Evolutionary conservation across 2,888 invertebrate genomes (phyloP).

Genomic region (Podabrus alpinus): DNA sequence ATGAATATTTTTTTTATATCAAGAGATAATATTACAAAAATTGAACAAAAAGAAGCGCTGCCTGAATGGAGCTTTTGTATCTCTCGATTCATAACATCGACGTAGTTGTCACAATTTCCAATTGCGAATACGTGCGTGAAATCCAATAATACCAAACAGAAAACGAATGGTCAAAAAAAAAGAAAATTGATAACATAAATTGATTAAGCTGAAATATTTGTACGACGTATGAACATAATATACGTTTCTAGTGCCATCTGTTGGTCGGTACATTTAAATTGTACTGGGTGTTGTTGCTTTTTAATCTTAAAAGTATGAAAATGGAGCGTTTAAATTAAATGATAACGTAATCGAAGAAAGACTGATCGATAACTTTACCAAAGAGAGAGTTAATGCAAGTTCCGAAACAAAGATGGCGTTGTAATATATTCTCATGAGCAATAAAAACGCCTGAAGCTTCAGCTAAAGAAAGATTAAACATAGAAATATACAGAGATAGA

Average conservation of each 20-base stretch:
- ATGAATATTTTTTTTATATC: not conserved
- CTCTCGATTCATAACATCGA: not conserved
- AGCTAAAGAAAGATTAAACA: too few species aligned
- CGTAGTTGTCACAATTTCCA: constrained; percentile 9
- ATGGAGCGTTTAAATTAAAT: too few species aligned
- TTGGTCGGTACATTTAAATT: not conserved
- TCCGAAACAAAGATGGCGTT: too few species aligned
- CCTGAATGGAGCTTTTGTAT: not conserved
- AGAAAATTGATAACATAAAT: not conserved
- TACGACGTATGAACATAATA: not conserved
- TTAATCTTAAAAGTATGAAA: too few species aligned
- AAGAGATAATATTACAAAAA: not conserved
- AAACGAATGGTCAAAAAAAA: not conserved
- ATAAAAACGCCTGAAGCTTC: too few species aligned
- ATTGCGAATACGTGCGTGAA: constrained; percentile 9
- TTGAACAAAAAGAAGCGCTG: not conserved
- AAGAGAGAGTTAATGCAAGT: too few species aligned
- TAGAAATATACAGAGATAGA: too few species aligned
- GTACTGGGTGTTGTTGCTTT: not conserved
- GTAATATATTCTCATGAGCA: too few species aligned
- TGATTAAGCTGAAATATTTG: not conserved
- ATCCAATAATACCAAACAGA: constrained; percentile 10
- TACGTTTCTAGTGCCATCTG: not conserved
- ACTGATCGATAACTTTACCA: too few species aligned
- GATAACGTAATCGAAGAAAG: too few species aligned